Conservation (phyloP, 2,797 vertebrate genomes). For the Leptatherina wallacei region DNA sequence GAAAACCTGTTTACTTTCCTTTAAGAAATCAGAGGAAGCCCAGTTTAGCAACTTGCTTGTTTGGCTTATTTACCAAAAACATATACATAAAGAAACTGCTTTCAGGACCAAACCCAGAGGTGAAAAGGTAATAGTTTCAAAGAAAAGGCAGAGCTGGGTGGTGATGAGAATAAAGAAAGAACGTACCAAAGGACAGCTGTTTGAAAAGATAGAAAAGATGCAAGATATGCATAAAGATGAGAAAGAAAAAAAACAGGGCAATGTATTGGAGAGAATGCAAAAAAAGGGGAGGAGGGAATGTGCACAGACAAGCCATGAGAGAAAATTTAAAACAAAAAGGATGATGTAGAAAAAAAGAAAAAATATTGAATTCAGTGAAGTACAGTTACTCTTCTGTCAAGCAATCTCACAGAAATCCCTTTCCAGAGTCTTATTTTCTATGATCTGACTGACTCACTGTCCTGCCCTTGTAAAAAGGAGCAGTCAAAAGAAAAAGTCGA, state of each 20-base stretch:
- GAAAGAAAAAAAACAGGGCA: neutral
- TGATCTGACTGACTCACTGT: slow-evolving; percentile 17
- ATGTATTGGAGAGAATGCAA: neutral
- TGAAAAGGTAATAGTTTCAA: too few species aligned
- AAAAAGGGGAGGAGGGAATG: neutral
- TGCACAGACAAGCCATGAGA: neutral
- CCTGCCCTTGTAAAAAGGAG: slow-evolving; percentile 24
- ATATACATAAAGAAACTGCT: too few species aligned
- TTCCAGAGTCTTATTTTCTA: slow-evolving; percentile 12
- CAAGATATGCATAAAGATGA: neutral
- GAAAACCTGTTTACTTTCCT: too few species aligned
- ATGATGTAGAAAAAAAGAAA: neutral
- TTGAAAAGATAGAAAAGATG: neutral
- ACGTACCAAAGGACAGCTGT: neutral
- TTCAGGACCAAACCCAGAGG: too few species aligned
- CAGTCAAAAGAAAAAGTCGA: slow-evolving; percentile 16
- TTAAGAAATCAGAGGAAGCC: too few species aligned
- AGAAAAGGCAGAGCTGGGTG: neutral
- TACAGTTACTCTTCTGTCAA: slow-evolving; percentile 11
- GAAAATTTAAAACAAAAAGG: neutral
- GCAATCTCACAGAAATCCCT: slow-evolving; percentile 1
- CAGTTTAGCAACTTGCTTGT: too few species aligned
- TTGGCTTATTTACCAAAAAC: too few species aligned
- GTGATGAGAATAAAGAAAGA: neutral
- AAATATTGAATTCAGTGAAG: slow-evolving; percentile 12